Base-by-base conservation (phyloP, 1,140 invertebrate species). In the Tribolium castaneum region DNA sequence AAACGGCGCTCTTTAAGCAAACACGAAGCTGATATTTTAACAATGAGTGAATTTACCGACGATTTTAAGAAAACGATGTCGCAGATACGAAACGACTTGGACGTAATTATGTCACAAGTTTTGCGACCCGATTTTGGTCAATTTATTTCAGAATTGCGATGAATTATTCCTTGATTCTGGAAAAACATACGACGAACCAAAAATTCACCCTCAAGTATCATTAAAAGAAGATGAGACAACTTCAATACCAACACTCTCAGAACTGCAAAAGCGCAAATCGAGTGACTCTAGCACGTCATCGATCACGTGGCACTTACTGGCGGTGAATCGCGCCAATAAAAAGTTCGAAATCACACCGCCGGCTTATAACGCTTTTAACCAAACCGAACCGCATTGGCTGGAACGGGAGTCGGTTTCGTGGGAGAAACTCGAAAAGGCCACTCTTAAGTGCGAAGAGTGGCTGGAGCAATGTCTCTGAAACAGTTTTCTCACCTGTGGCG, bases 401-500 rank as follows among this genome's bases (percentile, higher is more conserved):
- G 77, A 81, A 50, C 77, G 80, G 30, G 80, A 82, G 7, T 10
- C 77, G 0, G 52, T 84, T 12, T 45, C 79, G 12, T 82, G 83
- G 81, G 22, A 75, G 1, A 59, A 77, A 56, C 30, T 85, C 9
- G 81, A 85, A 5, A 51, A 81, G 39, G 82, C 81, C 0, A 80
- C 80, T 39, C n/a, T 75, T 16, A 86, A 86, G 78, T 86, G 82
- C 72, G 78, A 80, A 77, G 75, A 80, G 16, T 84, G 82, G 83
- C 59, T 84, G 1, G 25, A 30, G 25, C 25, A 30, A 6, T 30
- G 25, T 30, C 25, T 30, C 6, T 30, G 25, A 30, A 6, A 30
- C 25, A 30, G 16, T 19, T n/a, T 70, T 34, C 75, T 45, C 81
- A 89, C 88, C 85, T 89, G 90, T 77, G 90, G 90, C 35, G 90